phyloP scores from a whole-genome alignment of 2,797 vertebrate genomes.

The Micromesistius poutassou region DNA sequence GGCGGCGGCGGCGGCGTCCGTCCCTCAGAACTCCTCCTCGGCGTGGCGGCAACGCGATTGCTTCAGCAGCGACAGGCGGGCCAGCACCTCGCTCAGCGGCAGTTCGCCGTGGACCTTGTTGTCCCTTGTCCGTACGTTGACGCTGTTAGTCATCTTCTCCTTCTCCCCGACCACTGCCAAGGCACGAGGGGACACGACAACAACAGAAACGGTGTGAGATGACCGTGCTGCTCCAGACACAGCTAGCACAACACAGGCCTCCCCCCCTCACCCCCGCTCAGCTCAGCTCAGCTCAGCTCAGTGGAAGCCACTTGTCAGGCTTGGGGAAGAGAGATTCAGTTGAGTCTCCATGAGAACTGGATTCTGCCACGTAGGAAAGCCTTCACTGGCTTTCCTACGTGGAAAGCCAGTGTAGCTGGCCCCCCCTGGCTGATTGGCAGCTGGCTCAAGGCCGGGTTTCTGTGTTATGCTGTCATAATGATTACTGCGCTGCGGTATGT shows the following conservation, averaged over 20 bases:
- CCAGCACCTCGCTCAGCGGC: constrained; percentile 75
- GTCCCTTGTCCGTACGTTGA: constrained; percentile 92
- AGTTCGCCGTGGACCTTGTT: constrained; percentile 91
- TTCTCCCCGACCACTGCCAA: constrained; percentile 93
- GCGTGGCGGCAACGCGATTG: constrained; percentile 74
- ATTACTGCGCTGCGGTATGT: background rate
- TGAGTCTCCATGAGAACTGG: background rate
- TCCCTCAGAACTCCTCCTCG: constrained; percentile 84
- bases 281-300: background rate
- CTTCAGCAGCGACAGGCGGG: constrained; percentile 82
- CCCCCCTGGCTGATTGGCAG: background rate
- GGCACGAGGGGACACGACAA: constrained; percentile 27
- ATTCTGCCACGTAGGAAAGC: background rate
- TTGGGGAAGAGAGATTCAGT: background rate
- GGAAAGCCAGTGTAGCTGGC: too few species aligned
- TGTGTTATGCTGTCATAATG: background rate
- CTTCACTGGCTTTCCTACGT: background rate
- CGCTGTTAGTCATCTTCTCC: constrained; percentile 80
- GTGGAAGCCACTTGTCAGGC: background rate
- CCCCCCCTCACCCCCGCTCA: constrained; percentile 5
- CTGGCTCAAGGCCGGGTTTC: background rate
- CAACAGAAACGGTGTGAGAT: background rate
- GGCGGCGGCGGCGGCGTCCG: background rate
- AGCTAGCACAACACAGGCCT: constrained; percentile 45
- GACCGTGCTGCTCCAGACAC: constrained; percentile 37